A percentile compares a stretch with the other conserved stretches of the same genome.
Conservation (phyloP, 2,797 vertebrate genomes). For the Dermochelys coriacea region DNA sequence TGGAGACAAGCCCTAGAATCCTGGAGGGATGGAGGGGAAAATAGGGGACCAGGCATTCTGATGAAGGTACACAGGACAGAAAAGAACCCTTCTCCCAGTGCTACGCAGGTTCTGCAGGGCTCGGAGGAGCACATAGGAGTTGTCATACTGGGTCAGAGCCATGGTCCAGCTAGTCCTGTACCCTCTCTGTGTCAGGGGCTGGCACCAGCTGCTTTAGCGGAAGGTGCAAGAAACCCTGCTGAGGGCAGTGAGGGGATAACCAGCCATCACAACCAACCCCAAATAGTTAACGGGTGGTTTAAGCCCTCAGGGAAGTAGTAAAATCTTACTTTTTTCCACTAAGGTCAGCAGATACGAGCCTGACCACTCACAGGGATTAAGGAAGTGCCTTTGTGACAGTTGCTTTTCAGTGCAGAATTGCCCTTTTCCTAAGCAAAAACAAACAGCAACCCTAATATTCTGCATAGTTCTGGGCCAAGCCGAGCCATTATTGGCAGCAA, state of each 20-base stretch:
- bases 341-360: not conserved
- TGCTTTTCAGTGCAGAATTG: not conserved
- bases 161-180: not conserved
- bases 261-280: not conserved
- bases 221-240: not conserved
- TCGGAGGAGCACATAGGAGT: not conserved
- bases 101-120: not conserved
- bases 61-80: not conserved
- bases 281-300: not conserved
- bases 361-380: not conserved
- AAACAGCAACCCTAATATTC: not conserved
- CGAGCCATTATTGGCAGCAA: not conserved
- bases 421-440: not conserved
- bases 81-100: not conserved
- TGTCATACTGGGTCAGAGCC: not conserved
- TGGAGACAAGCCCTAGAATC: not conserved
- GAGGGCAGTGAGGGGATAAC: not conserved
- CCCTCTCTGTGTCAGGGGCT: no score
- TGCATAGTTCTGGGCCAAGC: no score
- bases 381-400: not conserved
- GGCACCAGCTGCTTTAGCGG: not conserved
- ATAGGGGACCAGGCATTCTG: not conserved
- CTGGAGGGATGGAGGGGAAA: not conserved
- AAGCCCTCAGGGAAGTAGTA: not conserved
- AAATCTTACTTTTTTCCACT: not conserved